phyloP scores from a whole-genome alignment of 2,797 vertebrate species.

The Cichlasoma orientale region DNA sequence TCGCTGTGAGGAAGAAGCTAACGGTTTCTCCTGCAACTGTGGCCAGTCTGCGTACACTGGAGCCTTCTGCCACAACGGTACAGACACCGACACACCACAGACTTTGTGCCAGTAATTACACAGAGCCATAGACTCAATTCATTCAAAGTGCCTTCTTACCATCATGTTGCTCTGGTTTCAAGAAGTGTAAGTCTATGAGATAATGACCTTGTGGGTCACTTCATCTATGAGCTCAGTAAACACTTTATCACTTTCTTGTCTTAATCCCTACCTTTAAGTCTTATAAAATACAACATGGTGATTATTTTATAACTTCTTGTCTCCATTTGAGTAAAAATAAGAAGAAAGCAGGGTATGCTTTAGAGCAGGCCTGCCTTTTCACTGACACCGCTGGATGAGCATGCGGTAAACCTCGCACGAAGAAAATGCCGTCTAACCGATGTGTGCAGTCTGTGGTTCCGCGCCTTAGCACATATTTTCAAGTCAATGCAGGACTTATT shows the following conservation, averaged over 20 bases:
- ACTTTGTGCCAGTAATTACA: background rate
- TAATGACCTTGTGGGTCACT: background rate
- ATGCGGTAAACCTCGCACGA: background rate
- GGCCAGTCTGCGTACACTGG: slow-evolving; percentile 86
- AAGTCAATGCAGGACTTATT: background rate
- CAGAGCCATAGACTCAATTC: background rate
- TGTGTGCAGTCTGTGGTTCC: background rate
- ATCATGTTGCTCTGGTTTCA: background rate
- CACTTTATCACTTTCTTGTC: background rate
- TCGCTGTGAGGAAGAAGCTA: slow-evolving; percentile 85
- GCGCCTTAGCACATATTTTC: background rate
- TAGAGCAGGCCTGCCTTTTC: background rate
- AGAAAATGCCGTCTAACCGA: background rate
- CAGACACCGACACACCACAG: background rate
- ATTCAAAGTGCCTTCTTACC: background rate
- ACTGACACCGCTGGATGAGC: background rate
- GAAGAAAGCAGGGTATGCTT: background rate
- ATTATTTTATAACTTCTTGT: background rate
- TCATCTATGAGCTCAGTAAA: background rate
- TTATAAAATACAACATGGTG: background rate
- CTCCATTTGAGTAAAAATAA: background rate
- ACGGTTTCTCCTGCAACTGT: slow-evolving; percentile 88
- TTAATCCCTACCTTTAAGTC: background rate
- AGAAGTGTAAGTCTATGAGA: background rate
- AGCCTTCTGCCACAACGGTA: slow-evolving; percentile 82